Percentiles rank a stretch among this genome's conserved stretches.
These are phyloP conservation scores for Ptychodera flava DNA, from an alignment of 35 echinoderm and acorn worm genomes.

Conservation along the genomic window DNA sequence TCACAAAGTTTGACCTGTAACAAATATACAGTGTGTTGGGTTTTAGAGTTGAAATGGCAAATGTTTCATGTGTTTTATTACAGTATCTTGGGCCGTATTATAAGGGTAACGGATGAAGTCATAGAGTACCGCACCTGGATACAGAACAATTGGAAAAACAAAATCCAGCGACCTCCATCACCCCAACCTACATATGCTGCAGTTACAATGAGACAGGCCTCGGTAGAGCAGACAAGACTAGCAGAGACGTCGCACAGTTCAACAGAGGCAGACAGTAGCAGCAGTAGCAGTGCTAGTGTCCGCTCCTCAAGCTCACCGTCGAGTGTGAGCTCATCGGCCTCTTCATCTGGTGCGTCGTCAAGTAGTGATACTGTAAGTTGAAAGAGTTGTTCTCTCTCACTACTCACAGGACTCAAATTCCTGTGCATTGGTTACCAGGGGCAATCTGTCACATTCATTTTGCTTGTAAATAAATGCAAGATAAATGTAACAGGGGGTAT, in stretches of 20 bases:
- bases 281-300: slow-evolving; percentile 8
- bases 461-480: no score
- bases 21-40: no score
- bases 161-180: slow-evolving; percentile 20
- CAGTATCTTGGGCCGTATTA: slow-evolving; percentile 89
- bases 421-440: no score
- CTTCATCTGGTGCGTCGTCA: background rate
- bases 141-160: slow-evolving; percentile 66
- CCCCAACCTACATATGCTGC: slow-evolving; percentile 30
- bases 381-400: background rate
- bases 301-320: slow-evolving; percentile 1
- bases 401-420: no score
- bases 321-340: background rate
- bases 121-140: slow-evolving; percentile 70
- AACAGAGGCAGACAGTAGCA: slow-evolving; percentile 16
- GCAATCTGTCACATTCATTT: no score
- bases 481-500: no score
- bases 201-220: slow-evolving; percentile 9
- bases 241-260: background rate
- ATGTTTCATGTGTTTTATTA: no score
- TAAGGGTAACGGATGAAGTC: slow-evolving; percentile 92
- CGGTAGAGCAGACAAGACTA: slow-evolving; percentile 15
- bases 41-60: no score
- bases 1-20: no score
- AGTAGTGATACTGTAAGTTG: background rate